Evolutionary conservation across 2,113 vertebrate species (phyloP), one percentile per base, ranked within the genome.

Genomic region (Nibea albiflora): DNA sequence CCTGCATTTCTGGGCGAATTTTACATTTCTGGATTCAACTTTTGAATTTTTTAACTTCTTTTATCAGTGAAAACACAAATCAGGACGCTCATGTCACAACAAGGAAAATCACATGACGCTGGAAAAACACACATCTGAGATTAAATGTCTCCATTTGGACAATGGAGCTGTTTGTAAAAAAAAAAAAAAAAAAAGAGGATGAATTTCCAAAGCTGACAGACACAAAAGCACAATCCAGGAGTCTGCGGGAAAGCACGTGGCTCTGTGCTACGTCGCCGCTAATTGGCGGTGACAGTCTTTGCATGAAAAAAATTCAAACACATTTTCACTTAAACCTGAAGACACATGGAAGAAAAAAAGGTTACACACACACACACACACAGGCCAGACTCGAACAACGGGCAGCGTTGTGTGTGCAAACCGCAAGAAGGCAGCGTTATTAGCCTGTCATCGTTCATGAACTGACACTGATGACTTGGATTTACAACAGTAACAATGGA

Each of bases 161-260:
- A 0, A 0, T 11, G 31, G 49, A 44, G 7, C 3, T 26, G 47
- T 54, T n/a, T 57, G 73, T 44, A 2, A 22, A 28, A 15, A n/a
- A n/a, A n/a, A n/a, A n/a, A 28, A 28, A 28, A 28, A 28, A 31
- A 35, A 7, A 5, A 7, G 14, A 42, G 4, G 52, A 12, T 14
- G 74, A 35, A 22, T 67, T 66, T 67, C 63, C 57, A 58, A 28
- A 15, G 73, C 9, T 11, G 49, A 54, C n/a, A 11, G 73, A 46
- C 61, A 46, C 61, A n/a, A 46, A 75, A 8, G 49, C 15, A 1
- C 2, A 26, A 24, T 66, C 61, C 39, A 22, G 26, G 57, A 22
- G 57, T 61, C 35, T 62, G 71, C 4, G 71, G 57, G 71, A 31
- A 61, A 61, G 35, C 22, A 4, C 49, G 31, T 14, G 16, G 50